Evolutionary conservation across 2,113 vertebrate genomes (phyloP).

Genomic region (Hemichromis elongatus): DNA sequence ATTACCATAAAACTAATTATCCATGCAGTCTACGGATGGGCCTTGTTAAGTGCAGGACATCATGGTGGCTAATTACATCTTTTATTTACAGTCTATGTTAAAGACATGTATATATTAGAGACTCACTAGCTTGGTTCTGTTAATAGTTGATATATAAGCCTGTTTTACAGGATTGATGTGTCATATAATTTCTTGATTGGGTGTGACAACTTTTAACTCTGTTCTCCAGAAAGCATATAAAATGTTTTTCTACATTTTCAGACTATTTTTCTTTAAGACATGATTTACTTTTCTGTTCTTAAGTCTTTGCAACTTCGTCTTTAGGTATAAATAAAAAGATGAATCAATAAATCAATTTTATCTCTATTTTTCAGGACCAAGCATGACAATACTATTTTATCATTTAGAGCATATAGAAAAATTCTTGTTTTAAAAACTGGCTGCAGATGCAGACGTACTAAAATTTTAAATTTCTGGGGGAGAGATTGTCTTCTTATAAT

Average conservation of each 20-base stretch:
- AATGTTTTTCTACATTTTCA: not conserved
- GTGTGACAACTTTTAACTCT: not conserved
- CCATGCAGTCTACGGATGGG: not conserved
- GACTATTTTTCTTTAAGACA: not conserved
- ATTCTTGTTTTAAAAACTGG: not conserved
- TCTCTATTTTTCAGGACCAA: not conserved
- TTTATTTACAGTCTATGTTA: not conserved
- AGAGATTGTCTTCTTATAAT: not conserved
- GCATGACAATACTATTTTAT: not conserved
- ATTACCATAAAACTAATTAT: not conserved
- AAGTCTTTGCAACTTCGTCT: not conserved
- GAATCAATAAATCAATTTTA: not conserved
- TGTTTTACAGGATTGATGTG: not conserved
- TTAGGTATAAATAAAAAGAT: not conserved
- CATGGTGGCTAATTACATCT: not conserved
- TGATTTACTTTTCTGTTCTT: not conserved
- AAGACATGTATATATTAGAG: not conserved
- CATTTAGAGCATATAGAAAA: not conserved
- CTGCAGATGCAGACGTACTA: not conserved
- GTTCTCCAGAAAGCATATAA: not conserved
- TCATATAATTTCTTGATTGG: not conserved
- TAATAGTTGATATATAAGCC: not conserved
- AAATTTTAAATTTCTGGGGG: not conserved
- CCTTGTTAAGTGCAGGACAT: not conserved
- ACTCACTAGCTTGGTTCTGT: not conserved